phyloP scores from a whole-genome alignment of 2,797 vertebrate species.

The Neosalanx taihuensis region DNA sequence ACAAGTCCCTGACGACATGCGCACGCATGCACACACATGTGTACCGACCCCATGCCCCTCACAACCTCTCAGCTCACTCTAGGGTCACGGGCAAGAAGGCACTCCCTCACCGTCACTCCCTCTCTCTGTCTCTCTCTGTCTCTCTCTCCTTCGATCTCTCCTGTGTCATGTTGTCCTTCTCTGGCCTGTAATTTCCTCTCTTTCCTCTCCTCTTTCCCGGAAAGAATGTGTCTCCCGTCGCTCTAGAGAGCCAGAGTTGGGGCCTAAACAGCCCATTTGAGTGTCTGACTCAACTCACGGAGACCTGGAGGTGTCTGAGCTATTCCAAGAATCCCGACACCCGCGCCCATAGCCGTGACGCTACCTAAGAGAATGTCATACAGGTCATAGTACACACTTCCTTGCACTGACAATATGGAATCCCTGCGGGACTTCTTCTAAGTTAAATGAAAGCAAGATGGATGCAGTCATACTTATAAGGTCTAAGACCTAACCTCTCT shows the following conservation, averaged over 20 bases:
- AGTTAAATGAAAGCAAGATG: no score
- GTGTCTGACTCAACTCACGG: conserved; percentile 62
- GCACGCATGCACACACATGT: conserved; percentile 42
- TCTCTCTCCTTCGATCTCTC: conserved; percentile 25
- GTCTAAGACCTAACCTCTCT: no score
- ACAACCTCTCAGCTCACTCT: conserved; percentile 59
- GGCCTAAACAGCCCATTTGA: conserved; percentile 63
- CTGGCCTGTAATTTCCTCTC: conserved; percentile 74
- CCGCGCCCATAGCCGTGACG: conserved; percentile 56
- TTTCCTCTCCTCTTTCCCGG: conserved; percentile 63
- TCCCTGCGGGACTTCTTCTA: background rate
- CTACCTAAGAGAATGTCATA: conserved; percentile 63
- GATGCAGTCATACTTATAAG: no score
- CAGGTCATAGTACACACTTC: conserved; percentile 44
- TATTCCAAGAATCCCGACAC: conserved; percentile 68
- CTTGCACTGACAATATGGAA: conserved; percentile 16
- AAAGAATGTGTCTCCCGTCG: conserved; percentile 70
- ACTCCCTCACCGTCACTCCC: conserved; percentile 43
- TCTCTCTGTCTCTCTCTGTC: background rate
- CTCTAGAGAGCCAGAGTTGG: conserved; percentile 50
- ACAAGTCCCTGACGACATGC: no score
- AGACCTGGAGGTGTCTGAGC: conserved; percentile 60
- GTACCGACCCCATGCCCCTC: conserved; percentile 5
- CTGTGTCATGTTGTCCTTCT: conserved; percentile 65
- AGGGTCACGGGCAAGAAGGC: conserved; percentile 68